A percentile compares a stretch with the other conserved stretches of the same genome.
These are phyloP conservation scores for Deroplatys truncata DNA, from an alignment of 2,888 invertebrate genomes.

Conservation along the genomic window DNA sequence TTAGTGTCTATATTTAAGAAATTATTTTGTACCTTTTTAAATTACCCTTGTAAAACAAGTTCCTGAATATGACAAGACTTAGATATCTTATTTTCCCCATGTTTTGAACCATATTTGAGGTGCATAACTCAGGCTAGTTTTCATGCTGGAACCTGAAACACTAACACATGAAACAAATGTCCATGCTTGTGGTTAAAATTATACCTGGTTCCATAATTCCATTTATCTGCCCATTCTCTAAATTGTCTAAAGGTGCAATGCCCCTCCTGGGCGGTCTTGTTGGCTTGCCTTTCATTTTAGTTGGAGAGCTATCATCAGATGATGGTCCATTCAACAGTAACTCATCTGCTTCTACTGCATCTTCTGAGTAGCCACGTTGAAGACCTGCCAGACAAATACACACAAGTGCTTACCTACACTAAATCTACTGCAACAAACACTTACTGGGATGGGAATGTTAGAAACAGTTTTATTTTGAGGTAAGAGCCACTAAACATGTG, in stretches of 20 bases:
- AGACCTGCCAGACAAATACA: conserved; percentile 55
- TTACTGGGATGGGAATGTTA: background rate
- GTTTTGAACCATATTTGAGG: background rate
- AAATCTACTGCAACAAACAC: background rate
- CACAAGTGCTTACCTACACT: background rate
- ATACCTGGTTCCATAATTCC: conserved; percentile 35
- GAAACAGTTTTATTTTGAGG: background rate
- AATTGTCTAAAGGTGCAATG: conserved; percentile 45
- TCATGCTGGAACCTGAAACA: background rate
- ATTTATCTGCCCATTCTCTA: conserved; percentile 33
- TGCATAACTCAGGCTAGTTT: background rate
- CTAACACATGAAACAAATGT: background rate
- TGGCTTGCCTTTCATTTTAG: conserved; percentile 48
- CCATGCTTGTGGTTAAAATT: background rate
- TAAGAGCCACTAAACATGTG: background rate
- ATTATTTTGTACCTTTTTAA: too few species aligned
- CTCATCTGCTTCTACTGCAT: conserved; percentile 69
- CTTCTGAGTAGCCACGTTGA: conserved; percentile 79
- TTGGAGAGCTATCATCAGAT: conserved; percentile 31
- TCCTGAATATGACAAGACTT: background rate
- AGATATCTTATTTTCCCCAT: background rate
- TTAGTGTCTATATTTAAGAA: too few species aligned
- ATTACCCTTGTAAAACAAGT: too few species aligned
- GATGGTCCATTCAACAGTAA: conserved; percentile 53
- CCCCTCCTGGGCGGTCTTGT: conserved; percentile 71